These are phyloP conservation scores for Odontocolon sp. DNA, from an alignment of 2,888 invertebrate genomes.

Conservation along the genomic window DNA sequence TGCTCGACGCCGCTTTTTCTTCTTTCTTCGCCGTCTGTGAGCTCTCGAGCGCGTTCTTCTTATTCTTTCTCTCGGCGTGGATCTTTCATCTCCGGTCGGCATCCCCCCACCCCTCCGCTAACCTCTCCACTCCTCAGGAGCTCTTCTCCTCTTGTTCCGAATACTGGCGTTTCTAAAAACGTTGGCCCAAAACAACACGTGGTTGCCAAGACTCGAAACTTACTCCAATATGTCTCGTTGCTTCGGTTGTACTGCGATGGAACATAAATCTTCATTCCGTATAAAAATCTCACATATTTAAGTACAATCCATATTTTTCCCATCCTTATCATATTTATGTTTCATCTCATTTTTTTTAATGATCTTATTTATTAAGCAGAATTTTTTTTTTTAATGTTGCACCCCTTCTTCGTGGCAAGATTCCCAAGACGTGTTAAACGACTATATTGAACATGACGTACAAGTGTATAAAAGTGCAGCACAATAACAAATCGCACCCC, in stretches of 20 bases:
- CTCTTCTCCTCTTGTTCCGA: slow-evolving; percentile 20
- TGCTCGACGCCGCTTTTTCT: slow-evolving; percentile 28
- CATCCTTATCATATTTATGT: too few relatives aligned
- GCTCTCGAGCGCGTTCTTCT: slow-evolving; percentile 44
- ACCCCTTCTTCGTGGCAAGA: too few relatives aligned
- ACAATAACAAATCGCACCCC: slow-evolving; percentile 54
- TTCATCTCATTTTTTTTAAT: too few relatives aligned
- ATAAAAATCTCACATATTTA: too few relatives aligned
- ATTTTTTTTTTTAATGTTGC: too few relatives aligned
- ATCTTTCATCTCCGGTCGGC: slow-evolving; percentile 74
- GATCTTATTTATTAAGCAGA: too few relatives aligned
- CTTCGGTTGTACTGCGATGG: slow-evolving; percentile 6
- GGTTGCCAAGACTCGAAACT: slow-evolving; percentile 56
- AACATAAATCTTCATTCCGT: too few relatives aligned
- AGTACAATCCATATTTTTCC: too few relatives aligned
- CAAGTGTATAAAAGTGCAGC: slow-evolving; percentile 64
- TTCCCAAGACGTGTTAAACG: too few relatives aligned
- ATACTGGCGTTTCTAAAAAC: slow-evolving; percentile 77
- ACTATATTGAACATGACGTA: too few relatives aligned
- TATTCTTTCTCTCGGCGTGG: slow-evolving; percentile 66
- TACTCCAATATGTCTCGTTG: slow-evolving; percentile 24
- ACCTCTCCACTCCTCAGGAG: slow-evolving; percentile 13
- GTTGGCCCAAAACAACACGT: slow-evolving; percentile 76
- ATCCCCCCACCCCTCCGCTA: slow-evolving; percentile 22
- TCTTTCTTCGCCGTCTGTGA: slow-evolving; percentile 54